phyloP scores from a whole-genome alignment of 30 jellyfish, hydroid and myxozoan species.

The Hydractinia symbiolongicarpus region DNA sequence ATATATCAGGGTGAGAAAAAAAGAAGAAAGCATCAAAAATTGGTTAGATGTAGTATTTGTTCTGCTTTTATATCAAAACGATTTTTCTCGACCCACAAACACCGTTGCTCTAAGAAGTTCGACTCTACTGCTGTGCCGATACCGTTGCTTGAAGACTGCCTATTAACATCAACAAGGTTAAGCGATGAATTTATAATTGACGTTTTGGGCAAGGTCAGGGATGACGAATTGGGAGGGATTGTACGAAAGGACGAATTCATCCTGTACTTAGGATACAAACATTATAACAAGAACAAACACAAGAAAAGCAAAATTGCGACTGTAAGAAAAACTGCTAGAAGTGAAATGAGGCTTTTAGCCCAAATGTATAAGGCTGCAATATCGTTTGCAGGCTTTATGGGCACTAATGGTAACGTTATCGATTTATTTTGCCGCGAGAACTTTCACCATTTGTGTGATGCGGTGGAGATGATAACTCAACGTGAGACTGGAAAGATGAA shows the following conservation, averaged over 20 bases:
- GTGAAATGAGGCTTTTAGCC: constrained; percentile 1
- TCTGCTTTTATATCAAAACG: constrained; percentile 7
- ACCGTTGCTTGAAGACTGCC: neutral
- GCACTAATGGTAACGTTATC: neutral
- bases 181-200: neutral
- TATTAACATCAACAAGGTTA: neutral
- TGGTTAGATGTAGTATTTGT: neutral
- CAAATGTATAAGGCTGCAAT: neutral
- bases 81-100: neutral
- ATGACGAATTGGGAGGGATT: constrained; percentile 12
- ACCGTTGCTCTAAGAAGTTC: neutral
- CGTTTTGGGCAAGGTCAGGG: neutral
- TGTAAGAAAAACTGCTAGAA: neutral
- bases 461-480: neutral
- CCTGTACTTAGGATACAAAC: too few relatives aligned
- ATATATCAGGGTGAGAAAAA: constrained; percentile 12
- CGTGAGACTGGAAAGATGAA: neutral
- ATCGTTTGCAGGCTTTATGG: neutral
- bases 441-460: constrained; percentile 7
- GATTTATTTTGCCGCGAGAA: neutral
- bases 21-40: constrained; percentile 7
- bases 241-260: neutral
- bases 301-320: constrained; percentile 4
- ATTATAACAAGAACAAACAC: neutral
- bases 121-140: neutral